Percentiles rank a stretch among this genome's conserved stretches.
Evolutionary conservation across 1,140 invertebrate species (phyloP).

Genomic region (Meteorus sp.): DNA sequence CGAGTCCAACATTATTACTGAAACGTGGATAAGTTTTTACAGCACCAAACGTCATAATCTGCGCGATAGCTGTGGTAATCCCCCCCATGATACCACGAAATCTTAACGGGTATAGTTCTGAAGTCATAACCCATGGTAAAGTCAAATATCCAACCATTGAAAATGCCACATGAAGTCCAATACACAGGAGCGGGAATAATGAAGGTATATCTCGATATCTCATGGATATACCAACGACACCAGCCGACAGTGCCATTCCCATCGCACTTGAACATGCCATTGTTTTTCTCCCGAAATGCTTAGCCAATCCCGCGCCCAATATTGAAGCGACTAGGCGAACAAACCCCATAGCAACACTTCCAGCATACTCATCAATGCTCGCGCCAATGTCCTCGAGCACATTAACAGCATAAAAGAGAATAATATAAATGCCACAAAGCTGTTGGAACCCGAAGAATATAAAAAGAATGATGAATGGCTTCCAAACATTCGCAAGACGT

Average conservation of each 20-base stretch:
- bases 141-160: constrained; percentile 76
- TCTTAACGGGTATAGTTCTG: constrained; percentile 71
- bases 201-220: constrained; percentile 39
- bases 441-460: constrained; percentile 72
- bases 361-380: constrained; percentile 68
- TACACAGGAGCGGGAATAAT: constrained; percentile 64
- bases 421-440: constrained; percentile 73
- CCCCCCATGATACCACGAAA: constrained; percentile 71
- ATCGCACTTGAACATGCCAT: constrained; percentile 69
- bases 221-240: constrained; percentile 57
- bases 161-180: constrained; percentile 69
- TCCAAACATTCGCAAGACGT: constrained; percentile 56
- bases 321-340: constrained; percentile 10
- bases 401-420: constrained; percentile 75
- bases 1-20: constrained; percentile 62
- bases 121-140: constrained; percentile 75
- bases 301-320: constrained; percentile 63
- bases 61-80: constrained; percentile 70
- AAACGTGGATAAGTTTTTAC: constrained; percentile 72
- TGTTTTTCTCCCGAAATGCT: constrained; percentile 67
- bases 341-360: constrained; percentile 74
- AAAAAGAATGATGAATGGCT: constrained; percentile 68
- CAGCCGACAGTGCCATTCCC: constrained; percentile 66
- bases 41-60: constrained; percentile 69
- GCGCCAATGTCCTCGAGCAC: constrained; percentile 70